Evolutionary conservation across 2,888 invertebrate species (phyloP).

Genomic region (Amaurobius ferox): DNA sequence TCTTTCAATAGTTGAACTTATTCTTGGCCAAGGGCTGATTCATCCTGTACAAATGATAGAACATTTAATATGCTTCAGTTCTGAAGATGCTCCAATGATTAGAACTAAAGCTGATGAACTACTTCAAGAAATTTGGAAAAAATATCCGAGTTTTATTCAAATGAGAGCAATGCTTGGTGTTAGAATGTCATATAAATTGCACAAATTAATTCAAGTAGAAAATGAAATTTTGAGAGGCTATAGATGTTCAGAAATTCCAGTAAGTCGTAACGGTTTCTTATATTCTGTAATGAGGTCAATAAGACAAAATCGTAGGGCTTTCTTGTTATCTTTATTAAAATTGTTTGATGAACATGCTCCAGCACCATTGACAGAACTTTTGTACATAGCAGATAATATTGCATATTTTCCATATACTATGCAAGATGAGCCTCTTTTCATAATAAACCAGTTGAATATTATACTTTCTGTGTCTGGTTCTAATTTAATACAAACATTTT

Average conservation of each 20-base stretch:
- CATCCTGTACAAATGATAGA: constrained; percentile 99
- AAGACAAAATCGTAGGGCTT: constrained; percentile 93
- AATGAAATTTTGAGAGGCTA: constrained; percentile 86
- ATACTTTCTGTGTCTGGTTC: constrained; percentile 97
- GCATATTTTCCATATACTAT: constrained; percentile 98
- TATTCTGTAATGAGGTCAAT: constrained; percentile 94
- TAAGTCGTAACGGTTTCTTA: constrained; percentile 92
- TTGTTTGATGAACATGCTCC: constrained; percentile 92
- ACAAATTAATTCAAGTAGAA: constrained; percentile 76
- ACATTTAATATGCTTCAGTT: constrained; percentile 97
- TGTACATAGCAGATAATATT: constrained; percentile 98
- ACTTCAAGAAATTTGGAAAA: constrained; percentile 97
- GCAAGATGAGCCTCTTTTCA: constrained; percentile 97
- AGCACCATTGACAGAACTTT: constrained; percentile 92
- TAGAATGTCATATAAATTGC: constrained; percentile 86
- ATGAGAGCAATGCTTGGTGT: constrained; percentile 97
- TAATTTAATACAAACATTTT: constrained; percentile 94
- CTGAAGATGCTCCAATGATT: constrained; percentile 91
- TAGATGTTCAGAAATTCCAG: constrained; percentile 87
- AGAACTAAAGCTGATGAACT: constrained; percentile 96
- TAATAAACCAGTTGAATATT: constrained; percentile 98
- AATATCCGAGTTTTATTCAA: constrained; percentile 97
- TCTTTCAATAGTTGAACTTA: constrained; percentile 93
- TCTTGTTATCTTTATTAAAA: constrained; percentile 92
- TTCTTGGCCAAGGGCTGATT: constrained; percentile 96